phyloP scores from a whole-genome alignment of 2,113 vertebrate species.

The Tichodroma muraria region DNA sequence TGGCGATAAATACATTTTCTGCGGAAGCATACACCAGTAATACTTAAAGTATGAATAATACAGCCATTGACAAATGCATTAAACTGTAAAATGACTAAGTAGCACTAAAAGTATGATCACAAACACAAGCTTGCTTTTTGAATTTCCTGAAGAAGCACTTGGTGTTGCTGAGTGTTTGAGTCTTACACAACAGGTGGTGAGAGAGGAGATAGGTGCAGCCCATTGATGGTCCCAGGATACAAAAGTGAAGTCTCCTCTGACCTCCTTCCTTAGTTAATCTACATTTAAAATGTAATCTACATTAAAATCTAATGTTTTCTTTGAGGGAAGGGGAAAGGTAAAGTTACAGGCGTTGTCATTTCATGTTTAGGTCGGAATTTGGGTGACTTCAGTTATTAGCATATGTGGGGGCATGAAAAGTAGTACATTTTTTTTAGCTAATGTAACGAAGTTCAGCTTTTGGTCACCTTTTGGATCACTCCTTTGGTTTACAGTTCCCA shows the following conservation, averaged over 20 bases:
- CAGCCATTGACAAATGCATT: background rate
- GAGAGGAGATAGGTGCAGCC: background rate
- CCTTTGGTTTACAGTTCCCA: background rate
- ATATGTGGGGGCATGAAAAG: background rate
- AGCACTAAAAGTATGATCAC: background rate
- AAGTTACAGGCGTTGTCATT: background rate
- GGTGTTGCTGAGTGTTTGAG: accelerated
- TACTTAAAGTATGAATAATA: background rate
- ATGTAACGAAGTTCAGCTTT: background rate
- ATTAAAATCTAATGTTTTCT: too few species aligned
- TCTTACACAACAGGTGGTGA: background rate
- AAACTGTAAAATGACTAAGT: background rate
- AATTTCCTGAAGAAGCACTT: background rate
- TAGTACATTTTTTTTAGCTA: background rate
- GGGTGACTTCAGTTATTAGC: background rate
- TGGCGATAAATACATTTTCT: background rate
- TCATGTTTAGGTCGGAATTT: background rate
- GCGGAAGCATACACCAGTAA: background rate
- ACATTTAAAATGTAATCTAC: too few species aligned
- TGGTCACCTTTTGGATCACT: background rate
- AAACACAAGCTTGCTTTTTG: background rate
- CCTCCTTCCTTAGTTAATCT: background rate
- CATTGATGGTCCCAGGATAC: accelerated
- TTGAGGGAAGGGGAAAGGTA: background rate
- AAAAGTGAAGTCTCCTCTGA: background rate